These are phyloP conservation scores for Hermetia illucens DNA, from an alignment of 1,140 invertebrate genomes.

Conservation along the genomic window DNA sequence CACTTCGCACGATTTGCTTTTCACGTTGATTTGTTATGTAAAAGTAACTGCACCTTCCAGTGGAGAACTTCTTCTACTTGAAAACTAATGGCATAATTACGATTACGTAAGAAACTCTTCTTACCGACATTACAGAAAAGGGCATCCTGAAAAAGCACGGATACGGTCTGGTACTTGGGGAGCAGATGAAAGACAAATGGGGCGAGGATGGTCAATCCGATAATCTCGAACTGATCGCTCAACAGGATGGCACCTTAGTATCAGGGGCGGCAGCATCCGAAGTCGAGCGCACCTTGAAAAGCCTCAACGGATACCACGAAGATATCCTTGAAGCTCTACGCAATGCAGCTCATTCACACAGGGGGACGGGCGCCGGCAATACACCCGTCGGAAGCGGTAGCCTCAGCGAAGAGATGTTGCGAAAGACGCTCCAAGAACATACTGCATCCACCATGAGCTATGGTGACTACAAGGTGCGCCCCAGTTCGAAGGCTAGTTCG, in stretches of 20 bases:
- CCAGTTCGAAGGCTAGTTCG: conserved; percentile 35
- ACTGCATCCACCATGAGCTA: conserved; percentile 33
- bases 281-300: conserved; percentile 71
- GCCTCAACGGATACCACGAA: conserved; percentile 82
- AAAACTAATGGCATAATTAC: neutral
- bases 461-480: conserved; percentile 44
- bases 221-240: conserved; percentile 51
- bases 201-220: conserved; percentile 57
- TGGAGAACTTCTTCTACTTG: neutral
- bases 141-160: conserved; percentile 79
- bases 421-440: conserved; percentile 52
- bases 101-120: neutral
- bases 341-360: conserved; percentile 55
- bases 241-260: conserved; percentile 47
- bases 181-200: conserved; percentile 48
- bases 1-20: too few species aligned
- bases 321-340: conserved; percentile 78
- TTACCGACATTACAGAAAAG: conserved; percentile 69
- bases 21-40: too few species aligned
- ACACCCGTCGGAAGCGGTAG: conserved; percentile 44
- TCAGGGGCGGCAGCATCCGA: conserved; percentile 47
- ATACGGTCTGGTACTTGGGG: conserved; percentile 54
- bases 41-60: too few species aligned
- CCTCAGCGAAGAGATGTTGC: conserved; percentile 43
- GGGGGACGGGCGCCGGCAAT: conserved; percentile 38